phyloP scores from a whole-genome alignment of 2,113 vertebrate genomes.

The Amazona guildingii region DNA sequence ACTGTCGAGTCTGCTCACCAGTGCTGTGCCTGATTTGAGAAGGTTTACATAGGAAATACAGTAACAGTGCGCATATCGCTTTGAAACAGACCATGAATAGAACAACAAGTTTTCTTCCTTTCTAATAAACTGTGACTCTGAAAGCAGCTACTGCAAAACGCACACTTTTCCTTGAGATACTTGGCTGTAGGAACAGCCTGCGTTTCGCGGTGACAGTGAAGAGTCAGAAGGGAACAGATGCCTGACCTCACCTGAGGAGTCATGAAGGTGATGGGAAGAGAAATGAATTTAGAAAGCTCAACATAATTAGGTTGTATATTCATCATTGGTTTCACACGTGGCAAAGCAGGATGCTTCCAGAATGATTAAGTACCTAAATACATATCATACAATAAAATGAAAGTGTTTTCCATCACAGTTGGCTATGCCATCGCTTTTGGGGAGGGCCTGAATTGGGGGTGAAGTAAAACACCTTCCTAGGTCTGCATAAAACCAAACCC shows the following conservation, averaged over 20 bases:
- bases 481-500: background rate
- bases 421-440: background rate
- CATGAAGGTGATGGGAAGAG: background rate
- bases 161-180: background rate
- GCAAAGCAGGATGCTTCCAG: background rate
- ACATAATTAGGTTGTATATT: background rate
- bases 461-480: background rate
- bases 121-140: background rate
- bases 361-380: background rate
- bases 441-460: background rate
- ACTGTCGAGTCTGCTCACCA: background rate
- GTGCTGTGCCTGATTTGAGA: background rate
- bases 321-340: background rate
- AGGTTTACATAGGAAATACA: background rate
- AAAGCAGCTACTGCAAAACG: background rate
- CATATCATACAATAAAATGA: background rate
- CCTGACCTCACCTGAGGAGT: background rate
- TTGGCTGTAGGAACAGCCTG: background rate
- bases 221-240: background rate
- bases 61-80: background rate
- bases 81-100: background rate
- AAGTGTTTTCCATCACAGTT: background rate
- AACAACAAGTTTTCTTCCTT: background rate
- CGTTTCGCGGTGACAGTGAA: background rate
- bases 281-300: background rate